Base-by-base conservation (phyloP, 2,888 invertebrate species). In the Trichogramma evanescens region DNA sequence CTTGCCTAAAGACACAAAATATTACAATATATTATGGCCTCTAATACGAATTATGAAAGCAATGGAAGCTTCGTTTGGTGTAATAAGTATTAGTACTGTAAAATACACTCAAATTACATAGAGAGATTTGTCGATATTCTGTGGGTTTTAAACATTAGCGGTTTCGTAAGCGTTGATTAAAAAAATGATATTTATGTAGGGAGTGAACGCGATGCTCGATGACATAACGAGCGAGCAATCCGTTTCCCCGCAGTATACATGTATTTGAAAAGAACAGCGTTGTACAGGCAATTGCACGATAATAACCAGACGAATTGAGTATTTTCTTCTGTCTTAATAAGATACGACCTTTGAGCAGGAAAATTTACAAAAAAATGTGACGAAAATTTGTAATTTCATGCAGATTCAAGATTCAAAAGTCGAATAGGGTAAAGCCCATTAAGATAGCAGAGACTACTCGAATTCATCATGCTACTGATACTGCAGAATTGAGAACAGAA, bases 81-180 rank as follows among this genome's bases (percentile, higher is more conserved):
- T 53, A 54, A 52, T 50, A 62, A 59, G 62, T 58, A 64, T 64
- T 60, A 60, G 54, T 58, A 55, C 58, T 63, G 59, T 63, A 58
- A 64, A 63, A 56, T 62, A 64, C 61, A 45, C 62, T 61, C 52
- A 51, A 54, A 54, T 49, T 57, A 59, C 56, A 39, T 52, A 60
- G 3, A 55, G 46, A 56, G 53, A 60, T 43, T 60, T 56, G 54
- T 60, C 59, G 42, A 41, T 62, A 53, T 62, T 56, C 44, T 59
- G 57, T 59, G 58, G 56, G 63, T 57, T 56, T 61, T 61, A 61
- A 26, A 26, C 26, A 26, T 26, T 26, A 26, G 26, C 26, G 26
- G 56, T 63, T 63, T 63, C 58, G 58, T 63, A 61, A 63, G 43
- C 56, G 46, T 55, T 48, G 56, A 60, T 55, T 51, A 60, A 51